These are phyloP conservation scores for Felis catus DNA, from an alignment of 2,113 vertebrate genomes.

Conservation along the genomic window F.catus_Fca126_mat1.0 CM031420.1:114338001-114338500, in stretches of 20 bases:
- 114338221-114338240: constrained; percentile 14
- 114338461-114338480: constrained; percentile 55
- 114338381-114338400: neutral
- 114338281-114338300: neutral
- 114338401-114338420: constrained; percentile 38
- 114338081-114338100: neutral
- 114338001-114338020: neutral
- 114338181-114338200: neutral
- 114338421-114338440: constrained; percentile 56
- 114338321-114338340: constrained; percentile 61
- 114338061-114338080: neutral
- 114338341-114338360: constrained; percentile 13
- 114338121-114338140: constrained; percentile 5
- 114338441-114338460: constrained; percentile 68
- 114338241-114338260: constrained; percentile 38
- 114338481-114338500: constrained; percentile 65
- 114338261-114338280: constrained; percentile 2
- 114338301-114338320: constrained; percentile 20
- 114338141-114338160: constrained; percentile 48
- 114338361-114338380: constrained; percentile 3
- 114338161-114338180: neutral
- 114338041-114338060: neutral
- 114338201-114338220: neutral
- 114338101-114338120: neutral
- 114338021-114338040: neutral